Percentiles rank a stretch among this genome's conserved stretches.
Evolutionary conservation across 2,113 vertebrate species (phyloP).

Genomic region (Sciurus niger): DNA sequence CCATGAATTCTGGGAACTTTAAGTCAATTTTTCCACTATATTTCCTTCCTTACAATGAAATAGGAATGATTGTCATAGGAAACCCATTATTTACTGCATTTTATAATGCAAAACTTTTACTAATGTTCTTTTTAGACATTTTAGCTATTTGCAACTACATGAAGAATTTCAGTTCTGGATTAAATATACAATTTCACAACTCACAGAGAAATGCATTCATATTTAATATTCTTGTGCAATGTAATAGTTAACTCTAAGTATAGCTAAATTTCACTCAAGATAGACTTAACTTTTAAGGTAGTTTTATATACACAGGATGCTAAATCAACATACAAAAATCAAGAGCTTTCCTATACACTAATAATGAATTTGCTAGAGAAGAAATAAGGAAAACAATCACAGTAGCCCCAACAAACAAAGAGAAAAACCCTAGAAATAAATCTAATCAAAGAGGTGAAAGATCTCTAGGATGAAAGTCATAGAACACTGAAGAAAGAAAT

Average conservation of each 20-base stretch:
- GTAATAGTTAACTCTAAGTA: background rate
- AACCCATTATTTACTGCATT: background rate
- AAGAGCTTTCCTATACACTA: too few species aligned
- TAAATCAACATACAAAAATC: too few species aligned
- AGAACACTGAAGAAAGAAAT: too few species aligned
- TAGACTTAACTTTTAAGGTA: conserved; percentile 4
- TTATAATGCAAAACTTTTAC: conserved; percentile 16
- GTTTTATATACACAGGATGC: background rate
- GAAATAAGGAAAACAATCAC: too few species aligned
- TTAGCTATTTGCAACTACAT: background rate
- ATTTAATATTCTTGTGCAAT: conserved; percentile 18
- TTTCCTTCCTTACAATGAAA: background rate
- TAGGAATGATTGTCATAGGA: background rate
- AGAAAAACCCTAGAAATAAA: too few species aligned
- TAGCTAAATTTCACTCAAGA: conserved; percentile 11
- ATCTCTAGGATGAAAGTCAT: too few species aligned
- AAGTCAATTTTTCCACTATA: conserved; percentile 39
- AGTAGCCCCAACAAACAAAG: too few species aligned
- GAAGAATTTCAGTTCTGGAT: conserved; percentile 13
- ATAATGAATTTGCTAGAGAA: too few species aligned
- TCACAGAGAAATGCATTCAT: conserved; percentile 3
- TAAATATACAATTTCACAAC: conserved; percentile 17
- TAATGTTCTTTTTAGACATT: background rate
- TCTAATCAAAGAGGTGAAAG: too few species aligned
- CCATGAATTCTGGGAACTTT: conserved; percentile 54